A percentile compares a stretch with the other conserved stretches of the same genome.
phyloP scores from a whole-genome alignment of 2,797 vertebrate genomes.

The Chrosomus eos region DNA sequence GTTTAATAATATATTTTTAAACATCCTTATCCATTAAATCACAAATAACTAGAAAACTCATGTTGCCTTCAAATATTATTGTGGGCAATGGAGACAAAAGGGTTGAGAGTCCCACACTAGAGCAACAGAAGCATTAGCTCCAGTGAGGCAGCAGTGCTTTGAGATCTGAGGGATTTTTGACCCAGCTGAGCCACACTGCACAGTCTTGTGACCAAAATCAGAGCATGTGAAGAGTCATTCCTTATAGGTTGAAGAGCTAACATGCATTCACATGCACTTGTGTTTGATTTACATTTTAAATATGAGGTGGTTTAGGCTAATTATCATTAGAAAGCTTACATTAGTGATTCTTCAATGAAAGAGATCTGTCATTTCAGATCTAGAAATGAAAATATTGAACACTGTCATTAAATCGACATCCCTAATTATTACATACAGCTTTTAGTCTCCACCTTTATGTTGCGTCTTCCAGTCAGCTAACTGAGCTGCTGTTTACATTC shows the following conservation, averaged over 20 bases:
- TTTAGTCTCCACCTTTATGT: slow-evolving; percentile 53
- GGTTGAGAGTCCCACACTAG: not conserved
- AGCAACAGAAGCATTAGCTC: not conserved
- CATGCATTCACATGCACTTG: not conserved
- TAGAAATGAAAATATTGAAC: not conserved
- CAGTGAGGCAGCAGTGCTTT: not conserved
- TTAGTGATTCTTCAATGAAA: not conserved
- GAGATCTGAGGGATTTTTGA: slow-evolving; percentile 6
- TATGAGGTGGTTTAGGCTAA: not conserved
- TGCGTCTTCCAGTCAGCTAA: slow-evolving; percentile 61
- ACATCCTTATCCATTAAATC: not conserved
- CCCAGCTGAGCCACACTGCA: not conserved
- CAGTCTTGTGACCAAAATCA: slow-evolving; percentile 29
- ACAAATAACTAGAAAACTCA: not conserved
- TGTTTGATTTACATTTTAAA: not conserved
- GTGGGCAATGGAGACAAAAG: not conserved
- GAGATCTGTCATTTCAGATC: not conserved
- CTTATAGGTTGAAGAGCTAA: not conserved
- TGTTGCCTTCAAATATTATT: not conserved
- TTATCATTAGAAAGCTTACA: not conserved
- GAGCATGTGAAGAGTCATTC: not conserved
- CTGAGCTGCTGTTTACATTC: slow-evolving; percentile 29
- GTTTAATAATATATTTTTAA: not conserved
- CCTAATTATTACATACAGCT: not conserved
- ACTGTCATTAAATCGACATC: not conserved